A percentile compares a stretch with the other conserved stretches of the same genome.
These are phyloP conservation scores for Dendrolimus houi DNA, from an alignment of 2,888 invertebrate species.

Conservation along the genomic window DNA sequence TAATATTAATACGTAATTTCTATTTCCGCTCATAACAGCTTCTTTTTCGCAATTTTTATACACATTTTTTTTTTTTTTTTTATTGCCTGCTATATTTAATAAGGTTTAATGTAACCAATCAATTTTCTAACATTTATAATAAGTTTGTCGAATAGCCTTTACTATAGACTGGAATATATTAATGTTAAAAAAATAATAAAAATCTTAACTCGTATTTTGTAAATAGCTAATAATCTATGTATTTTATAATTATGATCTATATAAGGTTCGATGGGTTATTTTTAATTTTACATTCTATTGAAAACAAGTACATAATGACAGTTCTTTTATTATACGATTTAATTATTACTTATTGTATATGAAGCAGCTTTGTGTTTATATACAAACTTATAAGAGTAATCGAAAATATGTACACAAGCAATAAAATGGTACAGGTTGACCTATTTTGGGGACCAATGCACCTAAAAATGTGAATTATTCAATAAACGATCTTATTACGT, in stretches of 20 bases:
- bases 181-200: constrained; percentile 64
- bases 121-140: constrained; percentile 67
- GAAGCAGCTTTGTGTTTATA: not conserved
- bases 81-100: constrained; percentile 66
- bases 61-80: constrained; percentile 23
- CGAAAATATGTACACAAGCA: not conserved
- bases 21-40: constrained; percentile 16
- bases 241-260: constrained; percentile 69
- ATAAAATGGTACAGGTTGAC: too few species aligned
- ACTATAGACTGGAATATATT: constrained; percentile 75
- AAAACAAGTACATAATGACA: constrained; percentile 25
- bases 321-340: too few species aligned
- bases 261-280: constrained; percentile 74
- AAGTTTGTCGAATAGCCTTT: constrained; percentile 75
- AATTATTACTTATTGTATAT: too few species aligned
- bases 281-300: constrained; percentile 72
- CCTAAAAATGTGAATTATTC: too few species aligned
- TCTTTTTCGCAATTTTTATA: constrained; percentile 23
- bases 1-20: constrained; percentile 43
- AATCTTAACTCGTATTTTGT: constrained; percentile 74
- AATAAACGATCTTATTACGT: too few species aligned
- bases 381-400: constrained; percentile 1
- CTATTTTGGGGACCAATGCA: too few species aligned
- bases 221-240: constrained; percentile 76
- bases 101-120: constrained; percentile 24